These are phyloP conservation scores for Amphimallon solstitiale DNA, from an alignment of 2,888 invertebrate species.

Conservation along the genomic window DNA sequence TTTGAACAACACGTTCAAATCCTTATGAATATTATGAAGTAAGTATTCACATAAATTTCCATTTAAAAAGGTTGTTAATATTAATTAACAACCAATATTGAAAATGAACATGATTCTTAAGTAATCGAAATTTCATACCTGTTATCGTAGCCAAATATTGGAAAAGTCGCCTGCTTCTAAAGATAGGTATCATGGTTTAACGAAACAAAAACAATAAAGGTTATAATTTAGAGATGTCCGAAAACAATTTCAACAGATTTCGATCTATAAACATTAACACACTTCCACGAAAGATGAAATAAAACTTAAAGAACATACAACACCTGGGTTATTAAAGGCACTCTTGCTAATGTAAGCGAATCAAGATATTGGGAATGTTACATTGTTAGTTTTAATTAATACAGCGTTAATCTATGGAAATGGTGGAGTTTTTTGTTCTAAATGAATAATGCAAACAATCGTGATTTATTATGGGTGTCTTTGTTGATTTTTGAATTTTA, in stretches of 20 bases:
- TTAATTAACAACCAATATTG: not conserved
- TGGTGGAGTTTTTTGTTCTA: not conserved
- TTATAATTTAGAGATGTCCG: too few relatives aligned
- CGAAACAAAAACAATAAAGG: not conserved
- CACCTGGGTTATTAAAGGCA: too few relatives aligned
- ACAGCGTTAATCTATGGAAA: constrained; percentile 8
- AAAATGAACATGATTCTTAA: too few relatives aligned
- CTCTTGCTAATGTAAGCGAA: too few relatives aligned
- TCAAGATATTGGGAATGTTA: not conserved
- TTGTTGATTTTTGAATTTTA: not conserved
- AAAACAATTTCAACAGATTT: not conserved
- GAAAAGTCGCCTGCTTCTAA: constrained; percentile 46
- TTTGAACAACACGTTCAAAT: too few relatives aligned
- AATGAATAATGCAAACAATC: not conserved
- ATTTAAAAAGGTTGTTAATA: too few relatives aligned
- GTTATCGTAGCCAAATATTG: constrained; percentile 49
- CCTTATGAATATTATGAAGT: too few relatives aligned
- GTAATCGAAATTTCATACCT: constrained; percentile 7
- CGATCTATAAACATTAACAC: too few relatives aligned
- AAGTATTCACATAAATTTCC: too few relatives aligned
- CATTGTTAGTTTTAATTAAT: constrained; percentile 6
- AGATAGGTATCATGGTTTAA: constrained; percentile 6
- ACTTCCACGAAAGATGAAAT: too few relatives aligned
- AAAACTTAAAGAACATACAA: too few relatives aligned
- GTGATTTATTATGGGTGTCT: not conserved